These are phyloP conservation scores for Agapornis canus DNA, from an alignment of 2,797 vertebrate genomes.

Conservation along the genomic window DNA sequence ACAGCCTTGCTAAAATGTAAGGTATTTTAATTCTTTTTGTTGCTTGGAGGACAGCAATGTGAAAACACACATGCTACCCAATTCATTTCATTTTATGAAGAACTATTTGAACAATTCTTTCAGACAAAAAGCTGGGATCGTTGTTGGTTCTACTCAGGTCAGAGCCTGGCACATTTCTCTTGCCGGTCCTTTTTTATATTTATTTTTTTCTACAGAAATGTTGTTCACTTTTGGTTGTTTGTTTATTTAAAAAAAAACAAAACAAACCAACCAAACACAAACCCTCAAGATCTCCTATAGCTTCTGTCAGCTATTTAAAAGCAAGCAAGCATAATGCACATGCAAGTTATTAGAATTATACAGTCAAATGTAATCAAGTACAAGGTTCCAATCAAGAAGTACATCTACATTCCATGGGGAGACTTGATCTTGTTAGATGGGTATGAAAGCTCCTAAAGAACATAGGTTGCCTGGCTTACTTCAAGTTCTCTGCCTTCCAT, in stretches of 20 bases:
- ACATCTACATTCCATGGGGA: constrained; percentile 12
- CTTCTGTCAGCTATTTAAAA: constrained; percentile 22
- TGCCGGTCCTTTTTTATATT: neutral
- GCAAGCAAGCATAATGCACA: constrained; percentile 42
- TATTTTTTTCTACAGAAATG: neutral
- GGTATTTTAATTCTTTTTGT: neutral
- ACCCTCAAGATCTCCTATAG: constrained; percentile 14
- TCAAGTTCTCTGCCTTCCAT: neutral
- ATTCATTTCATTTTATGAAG: neutral
- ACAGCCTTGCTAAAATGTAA: neutral
- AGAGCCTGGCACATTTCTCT: neutral
- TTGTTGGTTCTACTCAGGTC: neutral
- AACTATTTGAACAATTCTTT: neutral
- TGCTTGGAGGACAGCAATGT: neutral
- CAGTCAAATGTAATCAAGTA: constrained; percentile 28
- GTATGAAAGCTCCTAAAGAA: neutral
- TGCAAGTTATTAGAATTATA: constrained; percentile 44
- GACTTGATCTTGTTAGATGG: neutral
- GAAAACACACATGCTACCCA: neutral
- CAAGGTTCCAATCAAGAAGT: constrained; percentile 40
- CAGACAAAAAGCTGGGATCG: neutral
- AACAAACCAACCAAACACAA: neutral
- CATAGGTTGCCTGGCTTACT: neutral
- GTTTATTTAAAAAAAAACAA: too few species aligned
- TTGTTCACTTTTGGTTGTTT: neutral